Base-by-base conservation (phyloP, 2,113 vertebrate genomes). In the Perognathus longimembris region DNA sequence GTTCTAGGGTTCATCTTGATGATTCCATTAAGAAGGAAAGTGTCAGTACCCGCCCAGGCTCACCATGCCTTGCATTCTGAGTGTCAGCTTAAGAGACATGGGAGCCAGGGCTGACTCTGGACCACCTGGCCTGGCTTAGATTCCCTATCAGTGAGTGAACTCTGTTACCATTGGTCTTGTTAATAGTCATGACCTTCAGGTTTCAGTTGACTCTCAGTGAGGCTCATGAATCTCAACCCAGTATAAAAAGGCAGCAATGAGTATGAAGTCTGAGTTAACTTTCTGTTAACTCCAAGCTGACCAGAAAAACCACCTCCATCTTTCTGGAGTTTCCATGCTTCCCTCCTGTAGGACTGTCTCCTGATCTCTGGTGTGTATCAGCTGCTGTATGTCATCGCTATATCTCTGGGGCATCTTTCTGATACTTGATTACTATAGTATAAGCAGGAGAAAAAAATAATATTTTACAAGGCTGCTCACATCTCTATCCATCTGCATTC, bases 201-300 rank as follows among this genome's bases (percentile, higher is more conserved):
- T 63, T 11, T 17, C 26, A 30, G 63, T 38, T 92, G 45, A 45
- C 9, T 45, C 45, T 45, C 45, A 45, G 12, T 45, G 45, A 45
- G 45, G 45, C 45, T 45, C 45, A 14, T n/a, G 38, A 73, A 45
- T 93, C 36, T 66, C 50, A 73, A 85, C 81, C 57, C 64, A 42
- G 24, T 11, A 45, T 12, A 11, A 11, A 45, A 45, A 45, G 12
- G 45, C 45, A 45, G 12, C 57, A 30, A 8, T 32, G 24, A 67
- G 24, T 57, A 85, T 45, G 70, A 81, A 95, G 69, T 57, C 34
- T 17, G 64, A 82, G 5, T 76, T 85, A 9, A n/a, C 74, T 89
- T 95, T 89, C 85, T 70, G 0, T 64, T 59, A n/a, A 42, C 42
- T 30, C 32, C 70, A 54, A 67, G 64, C n/a, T 40, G 22, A 50